phyloP scores from a whole-genome alignment of 2,888 invertebrate species.

The Drosophila rubida region DNA sequence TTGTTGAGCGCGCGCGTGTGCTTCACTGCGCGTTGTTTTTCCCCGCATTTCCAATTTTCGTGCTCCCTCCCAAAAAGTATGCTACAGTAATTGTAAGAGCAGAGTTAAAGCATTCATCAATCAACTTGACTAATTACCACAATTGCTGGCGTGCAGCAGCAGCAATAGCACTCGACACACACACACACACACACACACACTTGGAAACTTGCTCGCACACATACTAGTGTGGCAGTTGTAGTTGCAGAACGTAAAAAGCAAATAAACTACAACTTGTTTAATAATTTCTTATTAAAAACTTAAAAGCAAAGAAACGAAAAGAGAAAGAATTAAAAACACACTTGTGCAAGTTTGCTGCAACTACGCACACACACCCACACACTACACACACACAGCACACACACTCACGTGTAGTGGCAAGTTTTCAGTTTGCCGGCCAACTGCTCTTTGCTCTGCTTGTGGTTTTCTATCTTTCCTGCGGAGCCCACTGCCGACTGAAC shows the following conservation, averaged over 20 bases:
- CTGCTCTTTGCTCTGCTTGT: constrained; percentile 32
- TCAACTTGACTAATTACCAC: constrained; percentile 76
- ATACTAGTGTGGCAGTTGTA: neutral
- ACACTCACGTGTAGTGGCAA: constrained; percentile 15
- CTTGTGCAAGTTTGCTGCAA: constrained; percentile 50
- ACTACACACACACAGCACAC: neutral
- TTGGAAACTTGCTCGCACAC: too few species aligned
- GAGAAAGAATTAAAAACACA: constrained; percentile 50
- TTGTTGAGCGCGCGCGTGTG: constrained; percentile 29
- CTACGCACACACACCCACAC: neutral
- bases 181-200: neutral
- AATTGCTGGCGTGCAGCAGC: constrained; percentile 35
- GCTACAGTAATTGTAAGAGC: constrained; percentile 29
- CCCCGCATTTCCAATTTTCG: constrained; percentile 41
- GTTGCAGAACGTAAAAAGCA: constrained; percentile 24
- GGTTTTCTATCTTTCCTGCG: constrained; percentile 46
- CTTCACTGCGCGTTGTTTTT: constrained; percentile 48
- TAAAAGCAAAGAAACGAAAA: constrained; percentile 17
- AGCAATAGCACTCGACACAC: neutral
- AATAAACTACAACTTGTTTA: constrained; percentile 69
- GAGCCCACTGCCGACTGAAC: neutral
- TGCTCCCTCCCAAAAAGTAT: constrained; percentile 44
- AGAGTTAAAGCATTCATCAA: constrained; percentile 62
- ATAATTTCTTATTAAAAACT: constrained; percentile 76
- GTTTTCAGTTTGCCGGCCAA: constrained; percentile 39